Evolutionary conservation across 1,140 invertebrate species (phyloP).

Genomic region (Popillia japonica): DNA sequence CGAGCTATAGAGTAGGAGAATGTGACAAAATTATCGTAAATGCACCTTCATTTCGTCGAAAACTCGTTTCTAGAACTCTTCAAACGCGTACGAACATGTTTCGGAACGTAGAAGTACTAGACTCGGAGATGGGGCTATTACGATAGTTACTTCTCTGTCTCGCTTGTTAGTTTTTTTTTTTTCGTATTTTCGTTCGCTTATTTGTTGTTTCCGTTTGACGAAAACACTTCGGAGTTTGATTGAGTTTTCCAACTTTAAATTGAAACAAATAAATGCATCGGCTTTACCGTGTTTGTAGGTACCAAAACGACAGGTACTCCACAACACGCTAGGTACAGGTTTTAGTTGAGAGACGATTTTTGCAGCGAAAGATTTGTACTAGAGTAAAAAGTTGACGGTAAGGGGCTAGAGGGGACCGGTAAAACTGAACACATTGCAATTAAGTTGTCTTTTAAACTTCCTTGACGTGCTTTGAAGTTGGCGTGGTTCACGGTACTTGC

Average conservation of each 20-base stretch:
- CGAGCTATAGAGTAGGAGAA: background rate
- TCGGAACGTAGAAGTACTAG: background rate
- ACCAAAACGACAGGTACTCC: constrained; percentile 10
- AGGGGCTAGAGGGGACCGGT: background rate
- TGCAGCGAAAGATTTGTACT: background rate
- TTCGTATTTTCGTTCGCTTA: background rate
- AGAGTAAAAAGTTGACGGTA: background rate
- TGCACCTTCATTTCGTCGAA: background rate
- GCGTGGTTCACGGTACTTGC: background rate
- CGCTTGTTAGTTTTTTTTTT: background rate
- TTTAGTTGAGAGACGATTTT: background rate
- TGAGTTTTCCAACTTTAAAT: constrained; percentile 30
- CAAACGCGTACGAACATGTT: background rate
- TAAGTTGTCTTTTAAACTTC: constrained; percentile 20
- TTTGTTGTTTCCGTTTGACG: constrained; percentile 31
- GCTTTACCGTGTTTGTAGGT: constrained; percentile 15
- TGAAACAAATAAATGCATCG: constrained; percentile 35
- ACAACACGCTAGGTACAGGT: background rate
- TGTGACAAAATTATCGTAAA: constrained; percentile 34
- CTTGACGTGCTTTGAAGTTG: background rate
- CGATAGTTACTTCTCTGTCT: background rate
- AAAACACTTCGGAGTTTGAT: constrained; percentile 27
- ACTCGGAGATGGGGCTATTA: constrained; percentile 1
- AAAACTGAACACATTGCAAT: background rate
- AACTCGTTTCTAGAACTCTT: background rate